Conservation (phyloP, 2,888 invertebrate species). For the Agrochola lychnidis region DNA sequence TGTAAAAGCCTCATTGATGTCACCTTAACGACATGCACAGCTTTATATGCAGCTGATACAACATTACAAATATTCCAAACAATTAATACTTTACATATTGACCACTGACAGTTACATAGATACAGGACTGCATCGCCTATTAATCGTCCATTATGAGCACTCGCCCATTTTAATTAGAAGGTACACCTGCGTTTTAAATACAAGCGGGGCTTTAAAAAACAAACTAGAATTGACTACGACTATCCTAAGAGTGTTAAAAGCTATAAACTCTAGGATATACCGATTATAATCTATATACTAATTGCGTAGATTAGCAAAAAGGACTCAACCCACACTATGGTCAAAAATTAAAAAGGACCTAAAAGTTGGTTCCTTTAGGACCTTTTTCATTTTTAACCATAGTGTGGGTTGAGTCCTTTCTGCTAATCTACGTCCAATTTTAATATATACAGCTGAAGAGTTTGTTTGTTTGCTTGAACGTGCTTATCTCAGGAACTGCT, state of each 20-base stretch:
- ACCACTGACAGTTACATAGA: background rate
- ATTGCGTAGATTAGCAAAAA: too few relatives aligned
- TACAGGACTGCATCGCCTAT: background rate
- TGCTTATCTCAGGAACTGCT: too few relatives aligned
- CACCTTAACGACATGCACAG: background rate
- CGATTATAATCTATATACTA: too few relatives aligned
- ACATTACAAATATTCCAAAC: background rate
- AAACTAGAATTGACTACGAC: background rate
- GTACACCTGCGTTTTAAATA: constrained; percentile 27
- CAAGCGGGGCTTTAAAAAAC: background rate
- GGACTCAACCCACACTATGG: too few relatives aligned
- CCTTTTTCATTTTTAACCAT: too few relatives aligned
- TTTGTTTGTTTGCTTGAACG: too few relatives aligned
- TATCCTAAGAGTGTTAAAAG: background rate
- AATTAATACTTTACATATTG: constrained; percentile 8
- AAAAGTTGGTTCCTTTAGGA: too few relatives aligned
- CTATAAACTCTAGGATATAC: background rate
- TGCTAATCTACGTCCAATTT: too few relatives aligned
- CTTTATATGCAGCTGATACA: constrained; percentile 17
- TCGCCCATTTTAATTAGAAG: constrained; percentile 25
- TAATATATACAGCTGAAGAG: too few relatives aligned
- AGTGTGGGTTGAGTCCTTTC: too few relatives aligned
- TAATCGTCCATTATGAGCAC: constrained; percentile 21
- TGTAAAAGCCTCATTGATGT: background rate
- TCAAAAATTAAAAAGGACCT: too few relatives aligned